phyloP scores from a whole-genome alignment of 2,888 invertebrate species.

The Nomada fucata region DNA sequence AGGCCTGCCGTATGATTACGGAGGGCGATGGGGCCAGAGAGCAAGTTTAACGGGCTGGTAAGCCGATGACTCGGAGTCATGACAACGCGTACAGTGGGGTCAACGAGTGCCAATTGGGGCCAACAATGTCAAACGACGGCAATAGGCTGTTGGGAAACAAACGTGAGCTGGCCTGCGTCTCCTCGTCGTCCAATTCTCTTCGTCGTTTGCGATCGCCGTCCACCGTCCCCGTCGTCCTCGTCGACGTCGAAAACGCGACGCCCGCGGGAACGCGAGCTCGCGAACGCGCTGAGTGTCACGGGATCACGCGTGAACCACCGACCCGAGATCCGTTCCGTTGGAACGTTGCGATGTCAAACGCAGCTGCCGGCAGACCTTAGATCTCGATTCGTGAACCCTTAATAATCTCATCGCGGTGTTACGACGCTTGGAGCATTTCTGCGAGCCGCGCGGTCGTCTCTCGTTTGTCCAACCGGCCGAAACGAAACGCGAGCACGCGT shows the following conservation, averaged over 20 bases:
- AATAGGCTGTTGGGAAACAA: constrained; percentile 83
- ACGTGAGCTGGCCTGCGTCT: constrained; percentile 63
- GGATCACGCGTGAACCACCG: neutral
- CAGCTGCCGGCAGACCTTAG: constrained; percentile 21
- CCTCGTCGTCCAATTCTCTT: constrained; percentile 3
- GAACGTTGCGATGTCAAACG: constrained; percentile 1
- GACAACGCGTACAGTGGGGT: constrained; percentile 81
- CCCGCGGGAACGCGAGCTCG: constrained; percentile 1
- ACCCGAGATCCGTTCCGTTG: neutral
- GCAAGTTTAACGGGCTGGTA: constrained; percentile 82
- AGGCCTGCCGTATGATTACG: constrained; percentile 70
- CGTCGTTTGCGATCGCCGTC: neutral
- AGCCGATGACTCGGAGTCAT: constrained; percentile 83
- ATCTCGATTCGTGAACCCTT: neutral
- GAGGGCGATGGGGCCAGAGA: constrained; percentile 79
- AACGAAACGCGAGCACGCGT: no score
- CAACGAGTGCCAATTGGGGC: constrained; percentile 83
- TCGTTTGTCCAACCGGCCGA: no score
- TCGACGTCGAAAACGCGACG: constrained; percentile 10
- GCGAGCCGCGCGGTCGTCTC: no score
- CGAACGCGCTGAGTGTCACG: neutral
- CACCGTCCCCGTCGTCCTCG: constrained; percentile 16
- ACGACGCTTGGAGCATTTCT: neutral
- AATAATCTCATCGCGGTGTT: neutral
- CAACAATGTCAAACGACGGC: constrained; percentile 82